Percentiles rank a stretch among this genome's conserved stretches.
These are phyloP conservation scores for Oreochromis grahami DNA, from an alignment of 2,797 vertebrate species.

Conservation along the genomic window DNA sequence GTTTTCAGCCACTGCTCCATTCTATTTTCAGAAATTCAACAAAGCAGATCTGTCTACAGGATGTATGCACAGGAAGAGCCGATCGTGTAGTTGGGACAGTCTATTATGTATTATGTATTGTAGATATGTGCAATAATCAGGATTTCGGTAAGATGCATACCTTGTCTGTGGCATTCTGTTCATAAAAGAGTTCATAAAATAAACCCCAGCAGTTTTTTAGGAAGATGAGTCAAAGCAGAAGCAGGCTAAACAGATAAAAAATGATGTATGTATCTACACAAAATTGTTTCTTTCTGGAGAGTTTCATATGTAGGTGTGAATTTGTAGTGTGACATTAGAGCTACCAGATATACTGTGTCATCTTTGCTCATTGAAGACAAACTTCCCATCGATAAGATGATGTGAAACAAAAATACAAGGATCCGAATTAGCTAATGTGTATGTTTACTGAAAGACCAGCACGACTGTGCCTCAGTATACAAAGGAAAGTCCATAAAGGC, in stretches of 20 bases:
- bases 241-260: background rate
- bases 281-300: background rate
- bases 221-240: background rate
- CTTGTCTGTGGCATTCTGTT: background rate
- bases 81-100: background rate
- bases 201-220: background rate
- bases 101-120: background rate
- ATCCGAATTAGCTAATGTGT: background rate
- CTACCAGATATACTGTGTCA: background rate
- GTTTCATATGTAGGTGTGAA: background rate
- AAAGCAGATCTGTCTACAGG: background rate
- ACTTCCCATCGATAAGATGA: background rate
- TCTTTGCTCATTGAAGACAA: conserved; percentile 1
- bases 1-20: background rate
- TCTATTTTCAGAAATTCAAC: background rate
- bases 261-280: background rate
- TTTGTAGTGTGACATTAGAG: background rate
- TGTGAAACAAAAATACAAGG: background rate
- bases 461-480: background rate
- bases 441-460: background rate
- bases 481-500: background rate
- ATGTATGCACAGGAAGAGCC: background rate
- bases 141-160: background rate
- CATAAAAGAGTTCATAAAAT: background rate
- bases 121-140: background rate